These are phyloP conservation scores for Ptilodon capucinus DNA, from an alignment of 2,888 invertebrate genomes.

Conservation along the genomic window DNA sequence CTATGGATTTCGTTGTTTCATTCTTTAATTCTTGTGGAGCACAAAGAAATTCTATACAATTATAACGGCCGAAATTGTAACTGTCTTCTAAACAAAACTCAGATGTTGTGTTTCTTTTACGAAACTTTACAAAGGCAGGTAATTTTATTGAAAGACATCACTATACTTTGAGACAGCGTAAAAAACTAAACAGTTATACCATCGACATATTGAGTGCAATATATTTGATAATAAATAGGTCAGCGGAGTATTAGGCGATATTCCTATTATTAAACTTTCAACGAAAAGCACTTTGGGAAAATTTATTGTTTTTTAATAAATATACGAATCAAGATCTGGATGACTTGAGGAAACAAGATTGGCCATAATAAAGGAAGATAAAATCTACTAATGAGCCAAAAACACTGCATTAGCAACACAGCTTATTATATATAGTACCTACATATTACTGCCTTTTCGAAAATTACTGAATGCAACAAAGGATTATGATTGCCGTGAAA, in stretches of 20 bases:
- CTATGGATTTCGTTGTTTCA: constrained; percentile 43
- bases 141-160: constrained; percentile 66
- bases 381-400: constrained; percentile 13
- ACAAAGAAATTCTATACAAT: constrained; percentile 81
- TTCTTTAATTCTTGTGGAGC: constrained; percentile 47
- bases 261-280: constrained; percentile 72
- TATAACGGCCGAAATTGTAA: constrained; percentile 82
- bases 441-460: constrained; percentile 10
- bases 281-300: constrained; percentile 49
- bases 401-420: constrained; percentile 1
- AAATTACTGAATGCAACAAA: constrained; percentile 5
- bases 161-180: constrained; percentile 55
- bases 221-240: constrained; percentile 75
- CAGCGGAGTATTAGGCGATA: constrained; percentile 56
- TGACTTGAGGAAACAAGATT: constrained; percentile 38
- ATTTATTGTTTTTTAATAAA: constrained; percentile 78
- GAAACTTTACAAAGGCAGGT: constrained; percentile 74
- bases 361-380: constrained; percentile 38
- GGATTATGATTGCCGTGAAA: constrained; percentile 21
- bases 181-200: constrained; percentile 66
- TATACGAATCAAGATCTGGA: constrained; percentile 39
- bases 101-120: constrained; percentile 58
- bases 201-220: constrained; percentile 55
- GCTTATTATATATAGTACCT: constrained; percentile 10
- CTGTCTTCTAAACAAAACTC: constrained; percentile 75